Evolutionary conservation across 2,888 invertebrate genomes (phyloP).

Genomic region (Pachydiplax longipennis): DNA sequence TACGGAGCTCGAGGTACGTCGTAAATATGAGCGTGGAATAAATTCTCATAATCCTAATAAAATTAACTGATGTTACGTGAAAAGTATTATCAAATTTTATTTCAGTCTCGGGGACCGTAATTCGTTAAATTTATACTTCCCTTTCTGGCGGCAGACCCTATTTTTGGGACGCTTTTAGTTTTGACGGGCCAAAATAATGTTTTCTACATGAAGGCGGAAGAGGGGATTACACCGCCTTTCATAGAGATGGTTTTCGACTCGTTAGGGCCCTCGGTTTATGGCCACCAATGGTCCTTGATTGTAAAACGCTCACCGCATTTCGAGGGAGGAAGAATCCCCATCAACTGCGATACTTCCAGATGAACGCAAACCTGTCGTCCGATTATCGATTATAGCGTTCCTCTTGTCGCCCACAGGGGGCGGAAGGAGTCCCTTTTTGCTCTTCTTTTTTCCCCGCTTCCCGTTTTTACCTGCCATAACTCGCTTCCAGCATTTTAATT

Average conservation of each 20-base stretch:
- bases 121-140: no score
- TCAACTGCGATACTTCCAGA: background rate
- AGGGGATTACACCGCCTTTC: background rate
- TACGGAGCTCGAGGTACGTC: no score
- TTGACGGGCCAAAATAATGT: background rate
- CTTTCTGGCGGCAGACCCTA: background rate
- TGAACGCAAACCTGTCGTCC: background rate
- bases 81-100: no score
- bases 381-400: background rate
- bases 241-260: background rate
- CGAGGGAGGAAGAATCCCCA: background rate
- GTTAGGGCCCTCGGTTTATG: background rate
- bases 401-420: background rate
- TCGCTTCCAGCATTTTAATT: slow-evolving; percentile 20
- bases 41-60: no score
- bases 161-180: background rate
- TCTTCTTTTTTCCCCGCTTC: background rate
- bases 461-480: slow-evolving; percentile 20
- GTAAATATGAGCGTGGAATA: no score
- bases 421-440: background rate
- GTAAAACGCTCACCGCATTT: background rate
- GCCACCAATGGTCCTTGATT: background rate
- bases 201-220: background rate
- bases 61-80: no score
- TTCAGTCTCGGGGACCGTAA: no score